A percentile compares a stretch with the other conserved stretches of the same genome.
phyloP scores from a whole-genome alignment of 2,888 invertebrate genomes.

The Mythimna albipuncta region DNA sequence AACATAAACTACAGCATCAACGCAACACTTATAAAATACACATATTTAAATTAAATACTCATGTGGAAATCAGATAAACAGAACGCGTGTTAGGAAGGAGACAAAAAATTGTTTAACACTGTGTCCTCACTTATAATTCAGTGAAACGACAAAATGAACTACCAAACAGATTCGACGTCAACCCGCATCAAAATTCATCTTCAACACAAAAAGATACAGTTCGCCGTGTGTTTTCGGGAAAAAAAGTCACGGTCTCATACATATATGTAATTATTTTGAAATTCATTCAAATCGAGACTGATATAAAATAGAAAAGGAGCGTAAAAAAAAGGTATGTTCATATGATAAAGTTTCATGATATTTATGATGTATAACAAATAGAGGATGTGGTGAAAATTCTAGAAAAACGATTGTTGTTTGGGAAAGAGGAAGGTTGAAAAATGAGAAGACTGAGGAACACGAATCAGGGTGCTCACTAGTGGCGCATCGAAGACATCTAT shows the following conservation, averaged over 20 bases:
- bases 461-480: slow-evolving; percentile 64
- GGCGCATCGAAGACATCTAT: slow-evolving; percentile 72
- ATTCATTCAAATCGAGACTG: slow-evolving; percentile 69
- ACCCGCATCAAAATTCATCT: slow-evolving; percentile 83
- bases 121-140: slow-evolving; percentile 77
- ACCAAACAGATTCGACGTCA: slow-evolving; percentile 74
- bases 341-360: slow-evolving; percentile 61
- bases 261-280: slow-evolving; percentile 68
- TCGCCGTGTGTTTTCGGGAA: slow-evolving; percentile 68
- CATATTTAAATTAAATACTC: slow-evolving; percentile 72
- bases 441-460: slow-evolving; percentile 46
- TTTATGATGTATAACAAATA: slow-evolving; percentile 41
- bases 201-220: slow-evolving; percentile 74
- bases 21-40: slow-evolving; percentile 66
- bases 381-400: slow-evolving; percentile 33
- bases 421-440: slow-evolving; percentile 16
- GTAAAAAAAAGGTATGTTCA: slow-evolving; percentile 27
- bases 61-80: slow-evolving; percentile 67
- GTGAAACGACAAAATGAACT: slow-evolving; percentile 75
- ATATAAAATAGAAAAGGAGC: slow-evolving; percentile 57
- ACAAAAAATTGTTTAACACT: slow-evolving; percentile 69
- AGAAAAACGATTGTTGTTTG: slow-evolving; percentile 27
- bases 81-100: slow-evolving; percentile 55
- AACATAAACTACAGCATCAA: slow-evolving; percentile 76
- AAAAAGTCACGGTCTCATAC: slow-evolving; percentile 70